Evolutionary conservation across 2,113 vertebrate species (phyloP).

Genomic region (Pogonocichla stellata): DNA sequence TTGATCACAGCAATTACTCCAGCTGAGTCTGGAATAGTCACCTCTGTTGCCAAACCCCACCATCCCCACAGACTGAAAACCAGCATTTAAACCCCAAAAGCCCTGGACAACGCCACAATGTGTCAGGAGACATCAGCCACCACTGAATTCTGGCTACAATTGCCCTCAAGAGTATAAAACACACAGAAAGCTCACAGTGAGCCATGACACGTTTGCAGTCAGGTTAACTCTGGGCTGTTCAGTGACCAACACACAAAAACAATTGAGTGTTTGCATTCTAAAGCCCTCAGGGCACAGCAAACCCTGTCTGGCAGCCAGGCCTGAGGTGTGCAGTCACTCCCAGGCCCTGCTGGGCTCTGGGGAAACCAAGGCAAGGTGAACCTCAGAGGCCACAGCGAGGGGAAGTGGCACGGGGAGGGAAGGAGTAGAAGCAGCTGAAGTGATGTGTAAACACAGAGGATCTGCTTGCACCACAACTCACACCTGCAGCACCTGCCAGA

Average conservation of each 20-base stretch:
- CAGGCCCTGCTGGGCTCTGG: not conserved
- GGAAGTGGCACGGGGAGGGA: not conserved
- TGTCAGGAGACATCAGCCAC: not conserved
- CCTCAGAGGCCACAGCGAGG: not conserved
- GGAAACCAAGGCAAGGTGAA: not conserved
- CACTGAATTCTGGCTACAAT: not conserved
- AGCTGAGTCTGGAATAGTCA: not conserved
- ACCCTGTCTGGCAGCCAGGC: accelerated
- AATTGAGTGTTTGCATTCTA: accelerated
- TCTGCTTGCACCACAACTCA: not conserved
- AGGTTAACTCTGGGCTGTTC: not conserved
- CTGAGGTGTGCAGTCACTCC: accelerated
- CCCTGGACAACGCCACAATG: not conserved
- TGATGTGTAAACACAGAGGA: not conserved
- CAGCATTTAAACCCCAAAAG: not conserved
- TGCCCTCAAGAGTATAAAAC: accelerated
- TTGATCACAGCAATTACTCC: not conserved
- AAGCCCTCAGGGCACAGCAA: not conserved
- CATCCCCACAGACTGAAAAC: not conserved
- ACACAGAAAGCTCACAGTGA: not conserved
- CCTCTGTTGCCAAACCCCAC: not conserved
- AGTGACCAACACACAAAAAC: not conserved
- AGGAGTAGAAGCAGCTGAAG: not conserved
- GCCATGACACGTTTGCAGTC: accelerated
- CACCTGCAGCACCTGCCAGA: accelerated